Base-by-base conservation (phyloP, 2,113 vertebrate species). In the Oncorhynchus nerka region DNA sequence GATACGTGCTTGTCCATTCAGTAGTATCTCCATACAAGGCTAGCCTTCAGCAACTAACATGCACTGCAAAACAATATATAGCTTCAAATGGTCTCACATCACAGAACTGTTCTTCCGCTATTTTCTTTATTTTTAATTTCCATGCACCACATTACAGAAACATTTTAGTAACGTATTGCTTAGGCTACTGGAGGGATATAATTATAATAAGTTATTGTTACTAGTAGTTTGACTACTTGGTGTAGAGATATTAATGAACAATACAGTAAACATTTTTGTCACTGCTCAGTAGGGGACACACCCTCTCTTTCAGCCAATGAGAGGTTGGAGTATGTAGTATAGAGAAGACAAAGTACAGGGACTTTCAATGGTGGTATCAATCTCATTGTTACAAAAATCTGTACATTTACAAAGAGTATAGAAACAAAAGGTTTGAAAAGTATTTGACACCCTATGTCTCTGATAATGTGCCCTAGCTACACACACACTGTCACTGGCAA, bases 351-450 rank as follows among this genome's bases (percentile, higher is more conserved):
- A 87, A 87, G 87, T 79, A 89, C 79, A 91, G 76, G 88, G 89
- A 88, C 94, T 84, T 93, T 75, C 64, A 73, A 74, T 92, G 91
- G 87, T 92, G 90, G 88, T 82, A 81, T 76, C 76, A 78, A 84
- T 92, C 90, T 87, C 89, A 83, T 93, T 91, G 86, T 94, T 95
- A 96, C 95, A 95, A 97, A 45, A 97, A 94, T 81, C 94, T 96
- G 94, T 97, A 95, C 93, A 95, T 95, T 85, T 95, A 95, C 95
- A 94, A 96, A 96, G 94, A 89, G 92, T 94, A 93, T 96, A 96
- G 95, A 96, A 96, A 97, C 93, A 93, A 94, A 82, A 85, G 93
- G 75, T 92, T 51, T 87, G 89, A 93, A 95, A 95, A 94, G 93
- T 93, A 93, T 93, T 89, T 92, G 39, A 9, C 92, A 92, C 92